Conservation (phyloP, 1,140 invertebrate genomes). For the Phocides pigmalion region DNA sequence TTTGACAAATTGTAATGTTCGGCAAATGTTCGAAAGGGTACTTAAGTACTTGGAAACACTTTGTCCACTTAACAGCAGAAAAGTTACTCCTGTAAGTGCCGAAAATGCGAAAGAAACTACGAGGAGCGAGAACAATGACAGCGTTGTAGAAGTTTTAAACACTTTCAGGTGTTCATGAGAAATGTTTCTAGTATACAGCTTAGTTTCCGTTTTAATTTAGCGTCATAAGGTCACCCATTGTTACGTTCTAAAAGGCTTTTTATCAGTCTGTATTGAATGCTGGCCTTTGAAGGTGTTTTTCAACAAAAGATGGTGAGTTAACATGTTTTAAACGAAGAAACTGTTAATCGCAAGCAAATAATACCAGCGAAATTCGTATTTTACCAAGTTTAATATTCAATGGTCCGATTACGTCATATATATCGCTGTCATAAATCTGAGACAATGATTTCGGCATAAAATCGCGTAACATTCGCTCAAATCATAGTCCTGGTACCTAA, state of each 20-base stretch:
- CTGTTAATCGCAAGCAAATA: neutral
- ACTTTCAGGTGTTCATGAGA: slow-evolving; percentile 27
- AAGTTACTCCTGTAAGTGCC: slow-evolving; percentile 21
- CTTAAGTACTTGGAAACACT: slow-evolving; percentile 20
- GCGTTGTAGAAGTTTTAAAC: slow-evolving; percentile 15
- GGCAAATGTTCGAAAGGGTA: slow-evolving; percentile 2
- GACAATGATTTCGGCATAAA: slow-evolving; percentile 19
- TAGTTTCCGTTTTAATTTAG: neutral
- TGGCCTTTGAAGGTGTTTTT: slow-evolving; percentile 10
- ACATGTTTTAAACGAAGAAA: neutral
- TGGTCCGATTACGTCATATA: neutral
- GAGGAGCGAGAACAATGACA: slow-evolving; percentile 1
- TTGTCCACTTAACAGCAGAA: slow-evolving; percentile 1
- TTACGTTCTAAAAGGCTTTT: slow-evolving; percentile 16
- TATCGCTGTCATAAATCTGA: slow-evolving; percentile 10
- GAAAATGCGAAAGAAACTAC: slow-evolving; percentile 17
- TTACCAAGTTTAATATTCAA: neutral
- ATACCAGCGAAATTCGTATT: neutral
- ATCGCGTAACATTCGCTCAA: slow-evolving; percentile 19
- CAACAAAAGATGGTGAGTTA: slow-evolving; percentile 13
- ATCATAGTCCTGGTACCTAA: slow-evolving; percentile 25
- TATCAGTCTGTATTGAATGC: slow-evolving; percentile 13
- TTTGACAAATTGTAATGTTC: neutral
- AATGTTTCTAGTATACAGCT: slow-evolving; percentile 13
- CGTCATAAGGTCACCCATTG: slow-evolving; percentile 16